Base-by-base conservation (phyloP, 2,888 invertebrate species). In the Temnothorax rugatulus region DNA sequence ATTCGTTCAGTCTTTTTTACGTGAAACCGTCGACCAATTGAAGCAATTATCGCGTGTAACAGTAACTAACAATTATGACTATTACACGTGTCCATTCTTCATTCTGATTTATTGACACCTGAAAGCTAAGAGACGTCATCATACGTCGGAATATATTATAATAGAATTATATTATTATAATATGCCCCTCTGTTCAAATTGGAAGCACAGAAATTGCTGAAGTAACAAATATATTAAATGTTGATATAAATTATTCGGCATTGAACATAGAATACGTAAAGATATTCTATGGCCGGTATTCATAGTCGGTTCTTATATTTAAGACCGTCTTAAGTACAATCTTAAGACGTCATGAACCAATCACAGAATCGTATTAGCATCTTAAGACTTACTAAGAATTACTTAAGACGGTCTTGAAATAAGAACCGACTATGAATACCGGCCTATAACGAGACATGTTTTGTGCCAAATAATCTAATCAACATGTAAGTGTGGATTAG, bases 1-100 rank as follows among this genome's bases (percentile, higher is more conserved):
- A 74, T 66, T 84, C 83, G 66, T 73, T 89, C 88, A 89, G 84
- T 88, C 87, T 89, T 89, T 29, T 83, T 59, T 87, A 69, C 69
- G 59, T 64, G 29, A 69, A 76, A 73, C 54, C 85, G 82, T 74
- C 29, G 83, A 84, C 84, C 89, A 68, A 88, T 89, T 89, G 83
- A 89, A 89, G 81, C 87, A 87, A 82, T 85, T 81, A 83, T 84
- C 61, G 63, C 34, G 68, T 82, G 81, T 88, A 83, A 84, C 68
- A 81, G 50, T 85, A 88, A 86, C 63, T 34, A 84, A 86, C 86
- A 86, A 74, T 88, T 75, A 84, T 59, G 34, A 79, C 61, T 63
- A 21, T 75, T 75, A 61, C 25, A 74, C 57, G 41, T 18, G 47
- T 54, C 41, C 44, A 38, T 66, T 61, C 15, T 29, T 38, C n/a